Base-by-base conservation (phyloP, 2,113 vertebrate genomes). In the Seriola aureovittata region DNA sequence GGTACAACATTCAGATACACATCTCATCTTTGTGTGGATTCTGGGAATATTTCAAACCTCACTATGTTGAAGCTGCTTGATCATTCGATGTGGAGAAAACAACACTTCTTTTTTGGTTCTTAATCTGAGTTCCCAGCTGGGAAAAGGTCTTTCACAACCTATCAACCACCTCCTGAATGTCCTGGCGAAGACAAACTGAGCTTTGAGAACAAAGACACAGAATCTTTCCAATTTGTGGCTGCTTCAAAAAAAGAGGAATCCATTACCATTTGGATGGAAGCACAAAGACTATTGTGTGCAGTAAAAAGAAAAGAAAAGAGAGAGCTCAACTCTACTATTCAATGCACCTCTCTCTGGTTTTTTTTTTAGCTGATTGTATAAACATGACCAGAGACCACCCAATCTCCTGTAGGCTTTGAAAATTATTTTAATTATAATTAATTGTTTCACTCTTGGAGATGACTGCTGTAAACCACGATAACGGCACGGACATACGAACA, bases 261-360 rank as follows among this genome's bases (percentile, higher is more conserved):
- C 11, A 69, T 81, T 78, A 74, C 63, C 81, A 75, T 86, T 83
- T 92, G 86, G 84, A 72, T 38, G 10, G 32, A 8, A 86, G 62
- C 80, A 91, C 86, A 89, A 90, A 78, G 75, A 64, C 75, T 77
- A 82, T 82, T 91, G 89, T 88, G 85, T 80, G 14, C 65, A 60
- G 80, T 75, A 80, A 62, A 25, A 57, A 13, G n/a, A 54, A 16
- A 38, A 50, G 25, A 12, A 58, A n/a, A 25, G 4, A 46, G 7
- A 58, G 38, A 68, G 14, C 14, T 34, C 4, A 29, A 36, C 17
- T 80, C 23, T 55, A 38, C 17, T 69, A 42, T 42, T 42, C 40
- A 10, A 42, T 2, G 2, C 73, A 59, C 57, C 5, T 75, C 36
- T 7, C n/a, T 69, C 6, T 59, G 5, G 60, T 60, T 66, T 85